Evolutionary conservation across 1,140 invertebrate genomes (phyloP).

Genomic region (Drosophila setifemur): DNA sequence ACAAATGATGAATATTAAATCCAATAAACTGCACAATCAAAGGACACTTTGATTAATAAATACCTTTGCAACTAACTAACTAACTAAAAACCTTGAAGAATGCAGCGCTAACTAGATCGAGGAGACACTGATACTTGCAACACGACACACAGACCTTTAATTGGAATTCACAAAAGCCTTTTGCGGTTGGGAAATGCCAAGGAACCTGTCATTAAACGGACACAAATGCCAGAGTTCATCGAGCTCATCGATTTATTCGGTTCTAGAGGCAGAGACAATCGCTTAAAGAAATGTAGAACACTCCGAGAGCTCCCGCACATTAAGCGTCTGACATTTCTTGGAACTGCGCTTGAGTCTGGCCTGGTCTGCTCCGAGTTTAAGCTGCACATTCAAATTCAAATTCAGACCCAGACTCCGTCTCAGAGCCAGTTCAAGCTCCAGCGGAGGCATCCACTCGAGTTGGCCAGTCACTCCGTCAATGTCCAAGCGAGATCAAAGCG

Average conservation of each 20-base stretch:
- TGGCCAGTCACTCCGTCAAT: slow-evolving; percentile 30
- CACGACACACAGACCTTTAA: slow-evolving; percentile 1
- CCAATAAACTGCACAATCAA: no score
- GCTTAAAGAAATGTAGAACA: slow-evolving; percentile 7
- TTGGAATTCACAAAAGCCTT: background rate
- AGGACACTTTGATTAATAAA: no score
- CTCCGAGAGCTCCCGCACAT: slow-evolving; percentile 4
- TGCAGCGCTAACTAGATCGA: no score
- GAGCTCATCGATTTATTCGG: background rate
- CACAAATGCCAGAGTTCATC: slow-evolving; percentile 11
- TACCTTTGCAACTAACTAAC: no score
- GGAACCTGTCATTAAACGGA: background rate
- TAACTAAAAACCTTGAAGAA: no score
- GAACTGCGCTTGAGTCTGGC: no score
- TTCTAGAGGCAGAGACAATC: no score
- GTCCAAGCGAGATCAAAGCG: slow-evolving; percentile 29
- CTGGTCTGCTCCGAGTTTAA: no score
- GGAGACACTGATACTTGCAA: no score
- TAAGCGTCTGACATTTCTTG: slow-evolving; percentile 4
- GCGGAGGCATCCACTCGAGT: slow-evolving; percentile 7
- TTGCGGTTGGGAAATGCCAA: slow-evolving; percentile 8
- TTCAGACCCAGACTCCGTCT: no score
- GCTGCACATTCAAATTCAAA: no score
- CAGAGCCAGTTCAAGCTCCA: background rate
- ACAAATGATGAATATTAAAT: background rate